Percentiles rank a stretch among this genome's conserved stretches.
Evolutionary conservation across 2,113 vertebrate genomes (phyloP).

Genomic region (Nicator chloris): DNA sequence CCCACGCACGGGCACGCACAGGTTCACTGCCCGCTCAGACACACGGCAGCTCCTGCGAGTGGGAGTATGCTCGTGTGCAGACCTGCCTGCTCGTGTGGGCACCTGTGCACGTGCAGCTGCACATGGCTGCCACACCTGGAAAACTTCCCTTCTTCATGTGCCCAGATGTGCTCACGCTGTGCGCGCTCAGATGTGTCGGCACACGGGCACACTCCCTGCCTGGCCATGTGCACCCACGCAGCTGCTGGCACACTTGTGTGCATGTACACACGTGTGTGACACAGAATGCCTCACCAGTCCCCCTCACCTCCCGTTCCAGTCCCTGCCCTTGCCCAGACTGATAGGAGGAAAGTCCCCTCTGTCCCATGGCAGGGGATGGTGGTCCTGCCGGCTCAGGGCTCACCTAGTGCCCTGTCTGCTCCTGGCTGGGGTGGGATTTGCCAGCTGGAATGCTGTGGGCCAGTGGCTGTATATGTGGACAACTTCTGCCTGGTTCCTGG

Average conservation of each 20-base stretch:
- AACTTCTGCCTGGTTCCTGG: background rate
- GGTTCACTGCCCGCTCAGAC: background rate
- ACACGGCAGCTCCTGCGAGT: accelerated
- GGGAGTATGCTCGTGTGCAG: accelerated
- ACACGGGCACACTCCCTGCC: background rate
- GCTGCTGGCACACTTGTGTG: background rate
- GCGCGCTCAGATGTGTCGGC: accelerated
- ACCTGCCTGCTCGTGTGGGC: accelerated
- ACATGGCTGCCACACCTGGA: background rate
- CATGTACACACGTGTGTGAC: accelerated
- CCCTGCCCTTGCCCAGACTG: background rate
- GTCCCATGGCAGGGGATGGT: background rate
- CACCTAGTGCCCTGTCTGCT: background rate
- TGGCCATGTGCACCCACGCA: background rate
- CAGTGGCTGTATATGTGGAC: background rate
- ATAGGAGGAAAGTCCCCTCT: background rate
- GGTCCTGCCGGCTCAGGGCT: background rate
- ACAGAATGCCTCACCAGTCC: background rate
- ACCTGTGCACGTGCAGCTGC: background rate
- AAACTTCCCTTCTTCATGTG: background rate
- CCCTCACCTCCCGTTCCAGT: background rate
- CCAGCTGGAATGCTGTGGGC: background rate
- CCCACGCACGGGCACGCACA: accelerated
- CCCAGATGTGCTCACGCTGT: background rate
- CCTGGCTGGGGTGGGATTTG: background rate